A percentile compares a stretch with the other conserved stretches of the same genome.
Evolutionary conservation across 2,113 vertebrate species (phyloP).

Genomic region (Crotalus helleri): DNA sequence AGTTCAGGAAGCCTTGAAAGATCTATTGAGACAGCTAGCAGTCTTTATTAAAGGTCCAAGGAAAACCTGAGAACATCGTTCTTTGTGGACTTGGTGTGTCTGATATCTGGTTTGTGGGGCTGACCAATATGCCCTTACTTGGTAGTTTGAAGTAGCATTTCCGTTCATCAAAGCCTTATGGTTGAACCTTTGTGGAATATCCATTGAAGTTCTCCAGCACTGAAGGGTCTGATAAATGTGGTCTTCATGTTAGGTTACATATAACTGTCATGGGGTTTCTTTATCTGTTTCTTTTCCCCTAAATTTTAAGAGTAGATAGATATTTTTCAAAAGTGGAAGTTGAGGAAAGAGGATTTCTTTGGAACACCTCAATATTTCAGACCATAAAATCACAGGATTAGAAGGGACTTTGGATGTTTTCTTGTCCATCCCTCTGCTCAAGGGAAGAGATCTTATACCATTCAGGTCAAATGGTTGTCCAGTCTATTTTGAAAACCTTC

Average conservation of each 20-base stretch:
- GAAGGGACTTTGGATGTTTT: no score
- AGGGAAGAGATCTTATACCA: no score
- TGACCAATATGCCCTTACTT: not conserved
- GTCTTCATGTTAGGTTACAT: no score
- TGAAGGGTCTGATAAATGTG: not conserved
- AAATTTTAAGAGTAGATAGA: not conserved
- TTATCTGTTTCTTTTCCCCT: not conserved
- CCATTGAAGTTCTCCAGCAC: not conserved
- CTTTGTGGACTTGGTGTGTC: not conserved
- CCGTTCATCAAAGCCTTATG: not conserved
- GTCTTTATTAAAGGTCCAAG: not conserved
- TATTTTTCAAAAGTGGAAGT: not conserved
- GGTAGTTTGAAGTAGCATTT: not conserved
- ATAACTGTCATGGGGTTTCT: not conserved
- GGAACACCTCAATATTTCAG: not conserved
- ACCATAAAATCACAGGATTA: no score
- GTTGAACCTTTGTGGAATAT: not conserved
- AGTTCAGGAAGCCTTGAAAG: no score
- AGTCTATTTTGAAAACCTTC: no score
- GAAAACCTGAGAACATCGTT: not conserved
- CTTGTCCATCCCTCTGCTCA: no score
- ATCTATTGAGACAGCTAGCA: not conserved
- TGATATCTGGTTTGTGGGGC: not conserved
- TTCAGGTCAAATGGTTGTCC: no score
- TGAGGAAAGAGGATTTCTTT: not conserved